A percentile compares a stretch with the other conserved stretches of the same genome.
Conservation (phyloP, 2,888 invertebrate genomes). For the Agrotis puta region DNA sequence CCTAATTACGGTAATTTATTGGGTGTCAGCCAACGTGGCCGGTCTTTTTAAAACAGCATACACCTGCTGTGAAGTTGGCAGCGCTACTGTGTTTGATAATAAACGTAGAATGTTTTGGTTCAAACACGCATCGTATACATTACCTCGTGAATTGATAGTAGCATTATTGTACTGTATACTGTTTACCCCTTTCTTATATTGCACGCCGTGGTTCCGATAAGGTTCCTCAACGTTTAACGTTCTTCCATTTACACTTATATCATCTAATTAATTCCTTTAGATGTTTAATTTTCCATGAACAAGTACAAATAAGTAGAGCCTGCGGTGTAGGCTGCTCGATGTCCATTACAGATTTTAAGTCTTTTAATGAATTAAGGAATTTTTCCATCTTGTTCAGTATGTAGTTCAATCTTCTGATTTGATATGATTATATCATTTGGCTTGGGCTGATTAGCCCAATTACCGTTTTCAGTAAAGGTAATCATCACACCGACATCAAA, state of each 20-base stretch:
- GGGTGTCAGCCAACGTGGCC: background rate
- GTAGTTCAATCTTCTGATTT: background rate
- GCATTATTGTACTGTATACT: background rate
- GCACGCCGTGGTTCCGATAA: background rate
- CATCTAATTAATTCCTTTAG: background rate
- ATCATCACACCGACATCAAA: background rate
- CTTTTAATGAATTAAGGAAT: background rate
- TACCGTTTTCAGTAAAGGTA: constrained; percentile 1
- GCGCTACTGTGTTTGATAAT: constrained; percentile 26
- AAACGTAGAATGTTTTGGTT: constrained; percentile 18
- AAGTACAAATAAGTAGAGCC: too few species aligned
- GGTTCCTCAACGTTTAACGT: background rate
- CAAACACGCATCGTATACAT: background rate
- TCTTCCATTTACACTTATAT: background rate
- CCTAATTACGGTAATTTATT: background rate
- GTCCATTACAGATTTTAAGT: background rate
- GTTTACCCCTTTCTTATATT: background rate
- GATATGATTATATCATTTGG: too few species aligned
- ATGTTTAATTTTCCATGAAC: background rate
- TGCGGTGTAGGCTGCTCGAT: background rate
- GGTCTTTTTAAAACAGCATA: constrained; percentile 1
- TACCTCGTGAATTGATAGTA: constrained; percentile 1
- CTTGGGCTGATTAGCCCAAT: too few species aligned
- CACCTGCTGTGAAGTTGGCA: constrained; percentile 21
- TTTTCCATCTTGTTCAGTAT: background rate